Evolutionary conservation across 2,888 invertebrate genomes (phyloP).

Genomic region (Cancer borealis): DNA sequence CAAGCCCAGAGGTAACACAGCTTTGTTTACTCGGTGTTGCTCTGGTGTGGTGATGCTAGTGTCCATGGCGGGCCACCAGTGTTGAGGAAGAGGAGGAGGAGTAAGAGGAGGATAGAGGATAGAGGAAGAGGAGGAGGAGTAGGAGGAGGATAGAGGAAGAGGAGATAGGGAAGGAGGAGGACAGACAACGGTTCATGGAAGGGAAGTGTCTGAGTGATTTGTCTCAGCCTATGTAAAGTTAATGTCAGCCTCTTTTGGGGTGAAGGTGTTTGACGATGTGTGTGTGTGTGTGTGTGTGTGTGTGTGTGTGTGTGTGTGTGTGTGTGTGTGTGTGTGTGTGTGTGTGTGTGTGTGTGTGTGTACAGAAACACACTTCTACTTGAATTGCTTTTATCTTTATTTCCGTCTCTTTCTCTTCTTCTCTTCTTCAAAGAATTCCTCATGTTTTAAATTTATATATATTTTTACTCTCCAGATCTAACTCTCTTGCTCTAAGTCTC

Average conservation of each 20-base stretch:
- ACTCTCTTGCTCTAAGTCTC: neutral
- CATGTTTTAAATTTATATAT: no score
- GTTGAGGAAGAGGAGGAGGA: neutral
- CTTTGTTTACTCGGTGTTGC: slow-evolving; percentile 2
- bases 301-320: slow-evolving; percentile 32
- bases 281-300: slow-evolving; percentile 27
- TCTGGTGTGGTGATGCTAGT: neutral
- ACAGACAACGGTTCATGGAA: neutral
- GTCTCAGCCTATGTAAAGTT: neutral
- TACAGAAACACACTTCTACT: no score
- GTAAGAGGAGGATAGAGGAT: neutral
- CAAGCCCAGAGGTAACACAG: neutral
- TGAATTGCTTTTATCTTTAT: no score
- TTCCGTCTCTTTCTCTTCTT: no score
- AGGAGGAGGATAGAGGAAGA: neutral
- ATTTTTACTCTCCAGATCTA: no score
- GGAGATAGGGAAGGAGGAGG: neutral
- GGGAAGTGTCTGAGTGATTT: slow-evolving; percentile 21
- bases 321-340: slow-evolving; percentile 15
- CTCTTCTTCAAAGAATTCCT: no score
- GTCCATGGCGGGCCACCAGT: neutral
- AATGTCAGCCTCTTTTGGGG: neutral
- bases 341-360: neutral
- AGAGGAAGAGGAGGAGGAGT: neutral
- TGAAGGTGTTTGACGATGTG: neutral